Base-by-base conservation (phyloP, 1,140 invertebrate species). In the Arctopsyche grandis region DNA sequence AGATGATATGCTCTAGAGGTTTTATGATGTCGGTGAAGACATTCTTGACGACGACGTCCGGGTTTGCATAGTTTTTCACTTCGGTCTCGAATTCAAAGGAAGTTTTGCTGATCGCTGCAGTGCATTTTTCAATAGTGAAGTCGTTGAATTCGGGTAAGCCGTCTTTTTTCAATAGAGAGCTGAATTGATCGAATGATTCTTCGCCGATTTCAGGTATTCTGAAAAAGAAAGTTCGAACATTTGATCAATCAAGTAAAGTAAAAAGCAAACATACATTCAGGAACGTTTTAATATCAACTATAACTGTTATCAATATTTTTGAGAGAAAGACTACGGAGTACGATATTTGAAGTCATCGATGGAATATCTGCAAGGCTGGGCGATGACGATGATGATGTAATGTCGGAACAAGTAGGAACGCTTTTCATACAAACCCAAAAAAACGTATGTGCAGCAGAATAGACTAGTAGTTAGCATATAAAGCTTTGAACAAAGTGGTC, bases 121-220 rank as follows among this genome's bases (percentile, higher is more conserved):
- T 90, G 85, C 95, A 95, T 86, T 93, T 93, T 86, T 96, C 93
- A 73, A 95, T 92, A n/a, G 92, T 93, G 38, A 97, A 89, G 81
- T 91, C 90, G 84, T 91, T 93, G 84, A 96, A 97, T 83, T 94
- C 91, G 63, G 96, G 96, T 52, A 94, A 88, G 5, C 92, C 92
- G 85, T 93, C 90, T 46, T 91, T 89, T 80, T 92, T 91, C 0
- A 97, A 84, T n/a, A 97, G 85, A 21, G 92, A 89, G 88, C 95
- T 95, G 83, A 92, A 93, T 44, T 93, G 91, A 5, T 89, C 88
- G 56, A 91, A 89, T 83, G 91, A 89, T 84, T 97, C 95, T 84
- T 94, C 92, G 5, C 96, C 95, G 66, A 97, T 94, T 91, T 98
- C 96, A 58, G 97, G 97, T 76, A 98, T 91, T 81, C 96, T 98